phyloP scores from a whole-genome alignment of 2,888 invertebrate genomes.

The Stenolophus ochropezus region DNA sequence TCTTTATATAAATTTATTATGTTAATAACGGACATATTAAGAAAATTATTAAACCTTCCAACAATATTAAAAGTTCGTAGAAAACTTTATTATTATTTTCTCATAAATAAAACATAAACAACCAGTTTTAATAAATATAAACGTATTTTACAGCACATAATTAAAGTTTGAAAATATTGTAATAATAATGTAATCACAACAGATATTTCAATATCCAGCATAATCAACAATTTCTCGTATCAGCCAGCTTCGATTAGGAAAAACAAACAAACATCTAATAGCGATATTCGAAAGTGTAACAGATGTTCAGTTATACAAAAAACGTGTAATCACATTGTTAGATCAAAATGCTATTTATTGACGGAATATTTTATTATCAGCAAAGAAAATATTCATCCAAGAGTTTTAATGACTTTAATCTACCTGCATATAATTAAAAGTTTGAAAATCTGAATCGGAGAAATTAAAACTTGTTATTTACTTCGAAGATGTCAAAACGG shows the following conservation, averaged over 20 bases:
- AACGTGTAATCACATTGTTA: neutral
- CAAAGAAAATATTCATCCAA: neutral
- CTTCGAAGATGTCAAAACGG: neutral
- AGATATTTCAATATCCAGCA: neutral
- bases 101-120: neutral
- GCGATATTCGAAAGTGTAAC: neutral
- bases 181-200: neutral
- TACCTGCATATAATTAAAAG: constrained; percentile 5
- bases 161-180: neutral
- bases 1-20: no score
- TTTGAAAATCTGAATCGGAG: neutral
- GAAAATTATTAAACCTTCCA: no score
- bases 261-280: constrained; percentile 11
- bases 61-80: no score
- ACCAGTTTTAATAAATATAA: neutral
- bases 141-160: neutral
- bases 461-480: neutral
- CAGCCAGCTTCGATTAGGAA: neutral
- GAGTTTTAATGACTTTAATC: neutral
- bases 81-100: no score
- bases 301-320: constrained; percentile 1
- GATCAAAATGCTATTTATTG: neutral
- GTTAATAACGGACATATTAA: no score
- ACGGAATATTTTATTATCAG: neutral
- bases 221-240: neutral